Evolutionary conservation across 2,797 vertebrate species (phyloP).

Genomic region (Macrochelys suwanniensis): DNA sequence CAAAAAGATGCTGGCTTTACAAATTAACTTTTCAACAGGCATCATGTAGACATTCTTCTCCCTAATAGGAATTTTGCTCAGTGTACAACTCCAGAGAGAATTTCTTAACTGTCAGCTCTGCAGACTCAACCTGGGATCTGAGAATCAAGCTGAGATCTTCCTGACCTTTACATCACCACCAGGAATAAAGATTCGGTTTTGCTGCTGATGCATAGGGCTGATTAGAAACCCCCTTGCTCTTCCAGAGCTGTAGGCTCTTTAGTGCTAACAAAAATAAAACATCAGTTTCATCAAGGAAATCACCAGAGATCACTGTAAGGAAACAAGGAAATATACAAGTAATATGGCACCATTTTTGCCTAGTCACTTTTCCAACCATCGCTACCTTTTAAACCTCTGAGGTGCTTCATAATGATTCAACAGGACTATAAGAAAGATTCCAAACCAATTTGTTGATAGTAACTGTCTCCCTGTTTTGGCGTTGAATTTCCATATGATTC

Average conservation of each 20-base stretch:
- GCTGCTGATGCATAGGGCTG: not conserved
- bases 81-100: not conserved
- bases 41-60: not conserved
- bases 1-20: not conserved
- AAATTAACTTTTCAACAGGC: not conserved
- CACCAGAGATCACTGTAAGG: not conserved
- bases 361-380: not conserved
- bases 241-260: rapidly evolving
- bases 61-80: not conserved
- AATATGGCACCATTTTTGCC: not conserved
- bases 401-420: not conserved
- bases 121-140: not conserved
- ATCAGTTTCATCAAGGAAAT: not conserved
- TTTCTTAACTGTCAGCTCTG: not conserved
- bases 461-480: not conserved
- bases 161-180: not conserved
- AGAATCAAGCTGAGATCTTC: not conserved
- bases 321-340: not conserved
- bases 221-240: not conserved
- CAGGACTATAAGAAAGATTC: not conserved
- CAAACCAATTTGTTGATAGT: not conserved
- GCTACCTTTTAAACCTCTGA: not conserved
- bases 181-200: not conserved
- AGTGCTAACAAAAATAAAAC: too few relatives aligned
- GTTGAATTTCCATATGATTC: not conserved